Conservation (phyloP, 2,888 invertebrate genomes). For the Drosophila mercatorum region DNA sequence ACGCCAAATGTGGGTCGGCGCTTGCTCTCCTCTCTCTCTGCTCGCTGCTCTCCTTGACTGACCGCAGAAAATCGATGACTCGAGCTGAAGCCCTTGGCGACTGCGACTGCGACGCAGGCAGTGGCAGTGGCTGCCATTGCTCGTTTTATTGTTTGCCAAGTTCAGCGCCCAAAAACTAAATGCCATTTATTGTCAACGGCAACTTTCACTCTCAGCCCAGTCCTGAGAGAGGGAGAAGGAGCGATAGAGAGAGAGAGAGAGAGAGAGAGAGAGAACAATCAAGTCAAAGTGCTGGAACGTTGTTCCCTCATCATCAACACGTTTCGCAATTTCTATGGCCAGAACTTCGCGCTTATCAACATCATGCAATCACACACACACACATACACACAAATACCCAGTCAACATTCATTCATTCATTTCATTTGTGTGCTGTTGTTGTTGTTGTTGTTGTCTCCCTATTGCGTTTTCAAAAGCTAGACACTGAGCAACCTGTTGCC, state of each 20-base stretch:
- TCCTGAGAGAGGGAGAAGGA: background rate
- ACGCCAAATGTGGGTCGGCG: slow-evolving; percentile 65
- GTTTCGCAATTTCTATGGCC: slow-evolving; percentile 75
- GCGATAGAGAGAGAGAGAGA: slow-evolving; percentile 16
- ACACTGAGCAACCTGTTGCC: slow-evolving; percentile 67
- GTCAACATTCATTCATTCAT: slow-evolving; percentile 49
- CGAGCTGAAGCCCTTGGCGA: slow-evolving; percentile 36
- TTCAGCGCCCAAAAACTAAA: slow-evolving; percentile 78
- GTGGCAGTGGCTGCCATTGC: slow-evolving; percentile 25
- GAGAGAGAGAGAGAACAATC: slow-evolving; percentile 41
- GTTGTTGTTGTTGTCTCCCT: slow-evolving; percentile 64
- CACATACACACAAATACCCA: slow-evolving; percentile 36
- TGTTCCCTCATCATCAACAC: slow-evolving; percentile 69
- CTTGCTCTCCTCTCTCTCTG: slow-evolving; percentile 11
- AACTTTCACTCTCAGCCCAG: slow-evolving; percentile 66
- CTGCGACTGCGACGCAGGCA: slow-evolving; percentile 11
- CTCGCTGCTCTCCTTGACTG: slow-evolving; percentile 42
- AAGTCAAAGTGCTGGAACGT: slow-evolving; percentile 57
- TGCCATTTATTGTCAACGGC: slow-evolving; percentile 72
- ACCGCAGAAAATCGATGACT: slow-evolving; percentile 76
- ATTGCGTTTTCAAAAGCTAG: slow-evolving; percentile 76
- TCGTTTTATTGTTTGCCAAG: slow-evolving; percentile 67
- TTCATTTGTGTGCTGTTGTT: slow-evolving; percentile 42
- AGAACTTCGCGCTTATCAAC: slow-evolving; percentile 79
- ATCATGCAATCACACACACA: slow-evolving; percentile 72